Evolutionary conservation across 2,113 vertebrate species (phyloP).

Genomic region (Hippopotamus amphibius): DNA sequence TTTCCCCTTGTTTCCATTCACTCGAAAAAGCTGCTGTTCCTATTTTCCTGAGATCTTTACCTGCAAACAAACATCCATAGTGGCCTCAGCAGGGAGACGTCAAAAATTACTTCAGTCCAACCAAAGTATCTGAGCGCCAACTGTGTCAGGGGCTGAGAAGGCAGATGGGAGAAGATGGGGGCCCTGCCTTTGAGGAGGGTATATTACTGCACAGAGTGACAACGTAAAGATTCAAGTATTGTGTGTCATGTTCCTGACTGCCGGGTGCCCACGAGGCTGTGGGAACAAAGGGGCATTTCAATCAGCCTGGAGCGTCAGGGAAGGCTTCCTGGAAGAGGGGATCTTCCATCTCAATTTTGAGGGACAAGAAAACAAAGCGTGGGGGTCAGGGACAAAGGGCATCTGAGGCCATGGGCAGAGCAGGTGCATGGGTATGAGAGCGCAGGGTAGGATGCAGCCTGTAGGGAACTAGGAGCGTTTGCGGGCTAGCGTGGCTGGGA

Average conservation of each 20-base stretch:
- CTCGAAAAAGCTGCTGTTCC: neutral
- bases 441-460: neutral
- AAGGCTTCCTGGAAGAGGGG: neutral
- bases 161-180: neutral
- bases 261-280: fast-evolving
- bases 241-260: neutral
- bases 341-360: neutral
- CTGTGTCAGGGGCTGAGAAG: neutral
- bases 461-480: neutral
- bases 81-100: neutral
- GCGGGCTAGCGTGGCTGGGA: neutral
- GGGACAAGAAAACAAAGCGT: neutral
- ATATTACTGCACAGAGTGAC: neutral
- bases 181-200: neutral
- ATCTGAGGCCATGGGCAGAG: neutral
- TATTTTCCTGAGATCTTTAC: slow-evolving; percentile 15
- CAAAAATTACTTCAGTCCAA: neutral
- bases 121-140: neutral
- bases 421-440: neutral
- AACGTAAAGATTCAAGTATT: neutral
- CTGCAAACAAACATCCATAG: neutral
- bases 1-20: neutral
- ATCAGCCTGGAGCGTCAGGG: neutral
- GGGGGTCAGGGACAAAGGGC: neutral
- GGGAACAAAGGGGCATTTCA: neutral